Conservation (phyloP, 2,888 invertebrate genomes). For the Sphaerophoria rueppellii region DNA sequence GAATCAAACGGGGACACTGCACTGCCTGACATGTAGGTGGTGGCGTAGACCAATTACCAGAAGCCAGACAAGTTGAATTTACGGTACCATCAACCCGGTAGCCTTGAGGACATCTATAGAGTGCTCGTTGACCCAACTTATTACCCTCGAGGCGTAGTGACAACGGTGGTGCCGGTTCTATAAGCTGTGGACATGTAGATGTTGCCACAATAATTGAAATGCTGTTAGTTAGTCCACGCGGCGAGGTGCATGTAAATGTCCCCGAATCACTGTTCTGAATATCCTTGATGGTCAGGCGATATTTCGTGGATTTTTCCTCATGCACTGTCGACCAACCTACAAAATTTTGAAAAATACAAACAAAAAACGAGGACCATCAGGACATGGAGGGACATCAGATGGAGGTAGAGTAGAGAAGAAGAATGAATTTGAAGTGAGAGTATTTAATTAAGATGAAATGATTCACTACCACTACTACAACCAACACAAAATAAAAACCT, state of each 20-base stretch:
- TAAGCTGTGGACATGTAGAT: slow-evolving; percentile 86
- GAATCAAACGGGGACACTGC: slow-evolving; percentile 88
- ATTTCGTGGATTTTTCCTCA: slow-evolving; percentile 90
- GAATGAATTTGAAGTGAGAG: neutral
- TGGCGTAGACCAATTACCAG: slow-evolving; percentile 91
- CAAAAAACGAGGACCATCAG: neutral
- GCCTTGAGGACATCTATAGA: slow-evolving; percentile 88
- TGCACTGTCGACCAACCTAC: slow-evolving; percentile 81
- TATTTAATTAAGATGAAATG: slow-evolving; percentile 73
- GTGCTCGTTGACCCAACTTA: slow-evolving; percentile 88
- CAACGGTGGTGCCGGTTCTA: slow-evolving; percentile 85
- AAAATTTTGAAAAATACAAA: neutral
- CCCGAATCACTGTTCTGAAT: slow-evolving; percentile 92
- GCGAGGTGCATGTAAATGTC: slow-evolving; percentile 92
- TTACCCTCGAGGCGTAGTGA: slow-evolving; percentile 90
- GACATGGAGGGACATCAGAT: neutral
- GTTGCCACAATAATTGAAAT: slow-evolving; percentile 86
- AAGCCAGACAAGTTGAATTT: slow-evolving; percentile 91
- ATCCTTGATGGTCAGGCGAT: slow-evolving; percentile 91
- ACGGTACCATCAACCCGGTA: slow-evolving; percentile 90
- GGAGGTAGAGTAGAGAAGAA: neutral
- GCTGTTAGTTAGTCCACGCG: slow-evolving; percentile 87
- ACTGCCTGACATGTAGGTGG: slow-evolving; percentile 90
- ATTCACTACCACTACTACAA: slow-evolving; percentile 11
- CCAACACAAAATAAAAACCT: slow-evolving; percentile 70